Percentiles rank a stretch among this genome's conserved stretches.
phyloP scores from a whole-genome alignment of 2,888 invertebrate genomes.

The Agrilus cyanescens region DNA sequence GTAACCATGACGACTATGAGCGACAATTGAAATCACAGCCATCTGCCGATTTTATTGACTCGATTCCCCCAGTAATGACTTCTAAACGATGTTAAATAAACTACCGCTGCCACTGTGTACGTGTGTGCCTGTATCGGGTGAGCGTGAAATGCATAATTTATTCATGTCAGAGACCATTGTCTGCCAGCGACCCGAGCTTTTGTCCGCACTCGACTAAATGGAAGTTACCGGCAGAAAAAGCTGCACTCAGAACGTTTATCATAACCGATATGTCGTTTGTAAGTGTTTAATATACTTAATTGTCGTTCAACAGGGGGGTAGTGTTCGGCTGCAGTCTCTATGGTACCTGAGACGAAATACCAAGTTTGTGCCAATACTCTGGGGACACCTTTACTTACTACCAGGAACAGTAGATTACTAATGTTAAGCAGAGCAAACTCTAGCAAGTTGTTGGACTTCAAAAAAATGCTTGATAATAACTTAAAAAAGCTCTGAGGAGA shows the following conservation, averaged over 20 bases:
- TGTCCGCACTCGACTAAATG: slow-evolving; percentile 30
- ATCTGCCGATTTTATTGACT: slow-evolving; percentile 33
- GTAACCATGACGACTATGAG: slow-evolving; percentile 32
- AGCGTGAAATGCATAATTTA: slow-evolving; percentile 34
- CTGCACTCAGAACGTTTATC: slow-evolving; percentile 15
- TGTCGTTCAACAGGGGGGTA: slow-evolving; percentile 20
- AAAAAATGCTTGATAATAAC: no score
- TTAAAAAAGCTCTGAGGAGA: no score
- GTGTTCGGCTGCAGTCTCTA: no score
- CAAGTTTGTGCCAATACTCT: no score
- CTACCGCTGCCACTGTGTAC: slow-evolving; percentile 19
- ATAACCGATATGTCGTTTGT: slow-evolving; percentile 27
- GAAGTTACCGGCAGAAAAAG: slow-evolving; percentile 23
- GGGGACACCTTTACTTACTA: no score
- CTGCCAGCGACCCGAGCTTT: slow-evolving; percentile 21
- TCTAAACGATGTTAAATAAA: slow-evolving; percentile 36
- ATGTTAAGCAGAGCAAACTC: no score
- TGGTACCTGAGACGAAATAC: no score
- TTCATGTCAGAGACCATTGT: slow-evolving; percentile 25
- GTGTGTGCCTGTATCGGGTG: slow-evolving; percentile 26
- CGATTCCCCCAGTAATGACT: slow-evolving; percentile 27
- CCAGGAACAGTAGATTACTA: no score
- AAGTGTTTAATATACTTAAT: slow-evolving; percentile 32
- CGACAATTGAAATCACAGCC: slow-evolving; percentile 33
- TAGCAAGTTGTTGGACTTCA: no score